Percentiles rank a stretch among this genome's conserved stretches.
These are phyloP conservation scores for Marasmarcha lunaedactyla DNA, from an alignment of 2,888 invertebrate species.

Conservation along the genomic window DNA sequence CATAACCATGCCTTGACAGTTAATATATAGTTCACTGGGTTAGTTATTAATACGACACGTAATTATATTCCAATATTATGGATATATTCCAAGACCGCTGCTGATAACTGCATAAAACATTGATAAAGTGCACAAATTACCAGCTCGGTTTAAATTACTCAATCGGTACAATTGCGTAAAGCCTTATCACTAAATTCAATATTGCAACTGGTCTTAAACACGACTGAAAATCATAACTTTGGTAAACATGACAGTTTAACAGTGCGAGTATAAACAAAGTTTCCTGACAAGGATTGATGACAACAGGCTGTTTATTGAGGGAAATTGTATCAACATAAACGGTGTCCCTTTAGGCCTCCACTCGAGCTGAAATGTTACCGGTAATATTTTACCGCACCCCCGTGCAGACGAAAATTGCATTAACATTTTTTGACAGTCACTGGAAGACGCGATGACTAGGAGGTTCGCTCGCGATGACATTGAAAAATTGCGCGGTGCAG, in stretches of 20 bases:
- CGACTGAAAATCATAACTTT: conserved; percentile 28
- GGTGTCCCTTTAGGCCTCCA: conserved; percentile 22
- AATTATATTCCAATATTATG: background rate
- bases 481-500: conserved; percentile 58
- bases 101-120: conserved; percentile 32
- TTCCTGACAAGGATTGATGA: conserved; percentile 27
- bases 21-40: conserved; percentile 52
- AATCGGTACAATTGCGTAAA: conserved; percentile 22
- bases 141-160: conserved; percentile 19
- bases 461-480: conserved; percentile 58
- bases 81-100: conserved; percentile 30
- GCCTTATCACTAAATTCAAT: conserved; percentile 17
- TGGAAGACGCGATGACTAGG: conserved; percentile 55
- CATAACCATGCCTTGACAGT: conserved; percentile 52
- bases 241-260: conserved; percentile 28
- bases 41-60: background rate
- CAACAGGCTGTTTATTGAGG: conserved; percentile 21
- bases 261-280: conserved; percentile 21
- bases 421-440: conserved; percentile 61
- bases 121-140: conserved; percentile 25
- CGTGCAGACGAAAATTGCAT: conserved; percentile 47
- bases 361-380: conserved; percentile 23
- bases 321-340: conserved; percentile 30
- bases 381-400: conserved; percentile 39
- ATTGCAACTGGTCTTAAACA: conserved; percentile 26